Percentiles rank a stretch among this genome's conserved stretches.
phyloP scores from a whole-genome alignment of 2,797 vertebrate species.

The Hafferia zeledoni region DNA sequence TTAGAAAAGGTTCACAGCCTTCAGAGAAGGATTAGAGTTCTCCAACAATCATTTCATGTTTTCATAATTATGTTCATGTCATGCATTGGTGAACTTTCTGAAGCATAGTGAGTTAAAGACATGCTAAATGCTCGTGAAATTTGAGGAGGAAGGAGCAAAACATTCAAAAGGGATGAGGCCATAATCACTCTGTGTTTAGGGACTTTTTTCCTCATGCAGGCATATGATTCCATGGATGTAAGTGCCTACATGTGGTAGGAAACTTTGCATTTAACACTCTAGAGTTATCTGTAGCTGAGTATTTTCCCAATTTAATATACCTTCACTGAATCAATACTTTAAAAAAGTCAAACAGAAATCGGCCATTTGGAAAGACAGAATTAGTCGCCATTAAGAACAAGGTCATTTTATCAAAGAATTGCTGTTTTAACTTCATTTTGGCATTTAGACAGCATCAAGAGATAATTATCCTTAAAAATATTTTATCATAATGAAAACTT shows the following conservation, averaged over 20 bases:
- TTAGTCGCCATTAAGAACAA: not conserved
- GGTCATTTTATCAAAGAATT: not conserved
- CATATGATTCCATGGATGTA: not conserved
- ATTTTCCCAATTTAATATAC: not conserved
- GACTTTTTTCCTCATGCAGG: not conserved
- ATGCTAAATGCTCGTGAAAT: not conserved
- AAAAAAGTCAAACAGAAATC: not conserved
- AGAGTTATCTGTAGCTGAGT: not conserved
- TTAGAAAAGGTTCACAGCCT: not conserved
- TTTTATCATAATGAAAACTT: not conserved
- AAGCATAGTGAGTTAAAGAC: not conserved
- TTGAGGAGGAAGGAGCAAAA: not conserved
- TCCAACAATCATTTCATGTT: not conserved
- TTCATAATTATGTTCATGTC: not conserved
- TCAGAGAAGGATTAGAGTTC: not conserved
- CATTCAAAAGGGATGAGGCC: not conserved
- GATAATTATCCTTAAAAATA: not conserved
- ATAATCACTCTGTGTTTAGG: not conserved
- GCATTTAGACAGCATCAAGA: not conserved
- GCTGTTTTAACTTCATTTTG: not conserved
- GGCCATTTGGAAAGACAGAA: not conserved
- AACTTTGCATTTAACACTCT: not conserved
- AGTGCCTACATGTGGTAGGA: not conserved
- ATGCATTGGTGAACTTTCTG: not conserved
- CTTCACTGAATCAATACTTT: not conserved